Evolutionary conservation across 2,888 invertebrate genomes (phyloP), one percentile per base, ranked within the genome.

Genomic region (Phengaris alcon): DNA sequence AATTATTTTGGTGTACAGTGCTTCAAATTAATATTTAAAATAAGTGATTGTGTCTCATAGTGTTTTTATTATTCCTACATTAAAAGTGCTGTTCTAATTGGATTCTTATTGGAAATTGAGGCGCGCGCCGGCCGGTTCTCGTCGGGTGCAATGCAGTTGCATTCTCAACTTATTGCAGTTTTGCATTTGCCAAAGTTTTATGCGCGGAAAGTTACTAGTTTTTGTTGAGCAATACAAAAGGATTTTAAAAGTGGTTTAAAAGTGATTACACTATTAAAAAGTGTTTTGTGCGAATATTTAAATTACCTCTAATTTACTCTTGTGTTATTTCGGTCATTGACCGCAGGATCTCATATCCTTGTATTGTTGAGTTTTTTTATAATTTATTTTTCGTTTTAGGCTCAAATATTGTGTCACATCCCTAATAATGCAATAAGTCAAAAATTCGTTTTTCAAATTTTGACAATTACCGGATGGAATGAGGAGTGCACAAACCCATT

Each of bases 271-370:
- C 86, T 78, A 81, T 82, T 85, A 80, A 86, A 76, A 90, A 90
- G 90, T 92, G 91, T 84, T 85, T 84, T 88, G 88, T 89, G 86
- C 85, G 87, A 85, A 87, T 89, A 88, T 88, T 79, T 85, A 87
- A 86, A 87, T 86, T 87, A 88, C 89, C 88, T 88, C 89, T 84
- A 87, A 86, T 91, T 89, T 88, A 89, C 87, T 86, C 87, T 52
- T 88, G 91, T 92, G 90, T 91, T 90, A 91, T 90, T 93, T 91
- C 94, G 94, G 93, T 93, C 94, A 93, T 90, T 94, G 94, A 93
- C 93, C 93, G 93, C 88, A 85, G 88, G 89, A 89, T 89, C 91
- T 93, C 87, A 91, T 90, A 79, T 79, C 79, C 89, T 88, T 89
- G 86, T 89, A 81, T 90, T 85, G 84, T 85, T 86, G 82, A 82